phyloP scores from a whole-genome alignment of 2,888 invertebrate genomes.

The Myopa tessellatipennis region DNA sequence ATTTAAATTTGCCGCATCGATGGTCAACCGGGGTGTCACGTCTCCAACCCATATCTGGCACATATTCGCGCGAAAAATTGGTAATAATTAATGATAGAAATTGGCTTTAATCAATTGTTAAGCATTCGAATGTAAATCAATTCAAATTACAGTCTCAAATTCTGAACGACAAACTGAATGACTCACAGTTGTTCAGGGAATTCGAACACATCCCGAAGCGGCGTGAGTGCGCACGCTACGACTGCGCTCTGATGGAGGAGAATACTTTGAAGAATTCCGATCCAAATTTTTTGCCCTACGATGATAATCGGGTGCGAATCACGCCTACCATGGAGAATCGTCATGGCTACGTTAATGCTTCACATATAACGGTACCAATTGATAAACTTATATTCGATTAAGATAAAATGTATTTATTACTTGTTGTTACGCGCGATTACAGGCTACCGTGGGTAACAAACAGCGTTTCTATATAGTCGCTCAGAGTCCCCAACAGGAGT shows the following conservation, averaged over 20 bases:
- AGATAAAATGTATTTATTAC: not conserved
- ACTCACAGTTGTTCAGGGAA: conserved; percentile 82
- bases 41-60: conserved; percentile 78
- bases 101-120: not conserved
- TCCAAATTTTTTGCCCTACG: conserved; percentile 84
- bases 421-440: conserved; percentile 43
- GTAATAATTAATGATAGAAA: conserved; percentile 67
- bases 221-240: conserved; percentile 76
- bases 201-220: conserved; percentile 87
- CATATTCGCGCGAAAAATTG: conserved; percentile 84
- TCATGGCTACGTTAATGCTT: conserved; percentile 92
- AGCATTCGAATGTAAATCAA: not conserved
- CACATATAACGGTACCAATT: conserved; percentile 80
- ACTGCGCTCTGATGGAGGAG: conserved; percentile 80
- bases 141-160: conserved; percentile 72
- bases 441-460: conserved; percentile 85
- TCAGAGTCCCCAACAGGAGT: conserved; percentile 64
- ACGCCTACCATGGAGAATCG: conserved; percentile 86
- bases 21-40: conserved; percentile 81
- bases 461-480: conserved; percentile 86
- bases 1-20: conserved; percentile 71
- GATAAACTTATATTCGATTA: not conserved
- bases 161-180: conserved; percentile 76
- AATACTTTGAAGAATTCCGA: conserved; percentile 71
- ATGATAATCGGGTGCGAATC: conserved; percentile 84